Conservation (phyloP, 2,888 invertebrate species). For the Callimorpha dominula region DNA sequence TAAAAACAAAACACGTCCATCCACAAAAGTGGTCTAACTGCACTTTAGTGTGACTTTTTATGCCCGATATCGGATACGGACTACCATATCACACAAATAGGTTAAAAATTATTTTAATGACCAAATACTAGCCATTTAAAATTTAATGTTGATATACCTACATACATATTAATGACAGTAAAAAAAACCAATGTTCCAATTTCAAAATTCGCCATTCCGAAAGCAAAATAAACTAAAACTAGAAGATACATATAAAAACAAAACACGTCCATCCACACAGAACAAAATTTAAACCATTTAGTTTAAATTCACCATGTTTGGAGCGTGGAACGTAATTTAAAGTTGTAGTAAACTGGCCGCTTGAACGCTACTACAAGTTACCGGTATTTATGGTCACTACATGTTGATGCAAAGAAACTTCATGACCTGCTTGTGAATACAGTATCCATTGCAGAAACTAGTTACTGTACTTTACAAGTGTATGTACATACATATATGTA, state of each 20-base stretch:
- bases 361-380: conserved; percentile 17
- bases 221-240: background rate
- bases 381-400: conserved; percentile 16
- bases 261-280: conserved; percentile 7
- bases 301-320: conserved; percentile 49
- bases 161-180: too few species aligned
- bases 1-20: conserved; percentile 15
- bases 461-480: background rate
- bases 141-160: too few species aligned
- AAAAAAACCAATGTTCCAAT: too few species aligned
- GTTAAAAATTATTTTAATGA: too few species aligned
- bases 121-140: too few species aligned
- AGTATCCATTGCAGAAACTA: background rate
- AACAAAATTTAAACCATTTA: conserved; percentile 49
- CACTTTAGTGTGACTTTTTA: too few species aligned
- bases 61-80: too few species aligned
- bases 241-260: conserved; percentile 10
- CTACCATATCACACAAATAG: too few species aligned
- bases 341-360: conserved; percentile 36
- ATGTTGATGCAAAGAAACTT: conserved; percentile 20
- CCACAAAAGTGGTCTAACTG: too few species aligned
- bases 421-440: conserved; percentile 11
- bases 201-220: background rate
- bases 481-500: too few species aligned
- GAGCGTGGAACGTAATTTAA: conserved; percentile 46